phyloP scores from a whole-genome alignment of 2,113 vertebrate genomes.

The Oreochromis spilurus region DNA sequence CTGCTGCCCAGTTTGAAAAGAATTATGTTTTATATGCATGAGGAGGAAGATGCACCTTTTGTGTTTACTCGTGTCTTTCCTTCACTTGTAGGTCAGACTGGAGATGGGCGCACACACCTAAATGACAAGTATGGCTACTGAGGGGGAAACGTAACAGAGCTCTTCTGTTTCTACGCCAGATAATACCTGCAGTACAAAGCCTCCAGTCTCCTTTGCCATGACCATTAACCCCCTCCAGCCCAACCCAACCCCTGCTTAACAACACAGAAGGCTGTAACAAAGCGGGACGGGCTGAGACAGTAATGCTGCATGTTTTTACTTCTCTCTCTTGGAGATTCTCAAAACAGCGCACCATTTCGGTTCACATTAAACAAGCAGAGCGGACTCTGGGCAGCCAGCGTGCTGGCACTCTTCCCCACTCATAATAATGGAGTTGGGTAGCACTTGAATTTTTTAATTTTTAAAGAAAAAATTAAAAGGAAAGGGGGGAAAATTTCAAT shows the following conservation, averaged over 20 bases:
- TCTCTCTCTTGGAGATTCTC: neutral
- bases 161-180: neutral
- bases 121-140: constrained; percentile 96
- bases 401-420: neutral
- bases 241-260: neutral
- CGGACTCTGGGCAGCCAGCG: constrained; percentile 16
- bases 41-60: neutral
- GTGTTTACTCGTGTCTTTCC: neutral
- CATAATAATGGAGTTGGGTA: neutral
- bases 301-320: neutral
- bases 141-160: constrained; percentile 6
- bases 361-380: neutral
- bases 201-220: neutral
- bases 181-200: constrained; percentile 17
- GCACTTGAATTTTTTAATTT: constrained; percentile 10
- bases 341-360: neutral
- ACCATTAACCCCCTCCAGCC: neutral
- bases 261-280: neutral
- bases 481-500: neutral
- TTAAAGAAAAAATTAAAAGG: neutral
- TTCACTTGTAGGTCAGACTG: constrained; percentile 81
- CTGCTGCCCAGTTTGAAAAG: neutral
- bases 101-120: constrained; percentile 92
- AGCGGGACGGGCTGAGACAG: neutral
- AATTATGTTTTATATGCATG: neutral